A percentile compares a stretch with the other conserved stretches of the same genome.
Evolutionary conservation across 2,113 vertebrate species (phyloP).

Genomic region (Hemibates koningsi): DNA sequence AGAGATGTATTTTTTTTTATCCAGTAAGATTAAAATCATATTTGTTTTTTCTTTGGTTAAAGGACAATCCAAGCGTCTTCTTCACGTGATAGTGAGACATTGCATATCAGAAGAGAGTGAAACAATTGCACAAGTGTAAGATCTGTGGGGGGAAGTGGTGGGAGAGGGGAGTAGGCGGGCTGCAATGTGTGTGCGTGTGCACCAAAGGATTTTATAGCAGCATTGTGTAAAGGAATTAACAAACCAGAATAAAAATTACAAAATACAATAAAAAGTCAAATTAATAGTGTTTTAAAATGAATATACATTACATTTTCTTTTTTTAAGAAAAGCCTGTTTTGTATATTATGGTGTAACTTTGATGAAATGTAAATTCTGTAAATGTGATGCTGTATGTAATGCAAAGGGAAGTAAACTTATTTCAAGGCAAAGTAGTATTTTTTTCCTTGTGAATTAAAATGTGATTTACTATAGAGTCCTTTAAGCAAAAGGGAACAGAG

Average conservation of each 20-base stretch:
- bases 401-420: not conserved
- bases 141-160: constrained; percentile 25
- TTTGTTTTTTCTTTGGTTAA: not conserved
- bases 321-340: not conserved
- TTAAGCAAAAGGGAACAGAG: not conserved
- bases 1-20: not conserved
- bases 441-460: not conserved
- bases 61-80: not conserved
- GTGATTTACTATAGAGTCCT: not conserved
- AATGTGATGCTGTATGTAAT: not conserved
- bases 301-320: not conserved
- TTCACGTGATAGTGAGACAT: constrained; percentile 33
- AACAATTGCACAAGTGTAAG: constrained; percentile 46
- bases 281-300: not conserved
- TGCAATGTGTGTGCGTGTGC: not conserved
- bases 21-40: not conserved
- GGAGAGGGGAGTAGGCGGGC: constrained; percentile 46
- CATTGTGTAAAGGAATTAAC: not conserved
- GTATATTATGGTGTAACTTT: not conserved
- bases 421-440: not conserved
- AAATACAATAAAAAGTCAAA: not conserved
- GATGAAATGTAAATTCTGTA: not conserved
- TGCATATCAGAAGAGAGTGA: constrained; percentile 34
- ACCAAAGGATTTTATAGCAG: constrained; percentile 28
- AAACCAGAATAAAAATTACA: not conserved